Evolutionary conservation across 2,113 vertebrate species (phyloP), one percentile per base, ranked within the genome.

Genomic region (Pollimyrus isidori): DNA sequence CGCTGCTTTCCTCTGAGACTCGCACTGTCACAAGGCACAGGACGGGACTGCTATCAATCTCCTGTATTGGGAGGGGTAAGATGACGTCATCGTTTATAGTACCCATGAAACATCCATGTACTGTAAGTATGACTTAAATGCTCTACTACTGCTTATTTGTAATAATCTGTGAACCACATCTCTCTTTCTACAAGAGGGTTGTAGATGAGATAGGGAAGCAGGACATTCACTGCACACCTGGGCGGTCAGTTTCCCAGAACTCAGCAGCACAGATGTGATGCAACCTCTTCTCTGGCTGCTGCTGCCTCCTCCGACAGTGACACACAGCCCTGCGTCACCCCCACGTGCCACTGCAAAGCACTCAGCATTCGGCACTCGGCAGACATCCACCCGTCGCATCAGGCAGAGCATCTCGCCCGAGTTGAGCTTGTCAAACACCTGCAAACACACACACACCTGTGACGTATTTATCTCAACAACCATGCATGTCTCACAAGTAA

Each of bases 401-500:
- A 99, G 94, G 93, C 97, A 98, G 92, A 98, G 91, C 89, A 99
- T 96, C 82, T 97, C 96, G 19, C 96, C 97, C 0, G 97, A 98
- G 87, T 96, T 98, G 94, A 99, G 94, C 91, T 95, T 93, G 21
- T 98, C 97, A 93, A 98, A 99, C 89, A 98, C 96, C 98, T 96
- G 89, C 45, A 90, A 15, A 15, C 53, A 69, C 53, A 56, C 53
- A 17, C 13, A 52, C 39, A 35, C 26, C 11, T 46, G 42, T 76
- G 46, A 21, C 7, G 9, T 9, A 46, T 84, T 84, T 45, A n/a
- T 48, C 42, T 46, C 42, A 84, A 84, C 2, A 46, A 48, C 21
- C 17, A 84, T n/a, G n/a, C 2, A 4, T n/a, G 42, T 23, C 17
- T 84, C 19, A 17, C 35, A 17, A 0, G 11, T 5, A 76, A 17